Conservation (phyloP, 2,113 vertebrate genomes). For the Corythaixoides concolor region DNA sequence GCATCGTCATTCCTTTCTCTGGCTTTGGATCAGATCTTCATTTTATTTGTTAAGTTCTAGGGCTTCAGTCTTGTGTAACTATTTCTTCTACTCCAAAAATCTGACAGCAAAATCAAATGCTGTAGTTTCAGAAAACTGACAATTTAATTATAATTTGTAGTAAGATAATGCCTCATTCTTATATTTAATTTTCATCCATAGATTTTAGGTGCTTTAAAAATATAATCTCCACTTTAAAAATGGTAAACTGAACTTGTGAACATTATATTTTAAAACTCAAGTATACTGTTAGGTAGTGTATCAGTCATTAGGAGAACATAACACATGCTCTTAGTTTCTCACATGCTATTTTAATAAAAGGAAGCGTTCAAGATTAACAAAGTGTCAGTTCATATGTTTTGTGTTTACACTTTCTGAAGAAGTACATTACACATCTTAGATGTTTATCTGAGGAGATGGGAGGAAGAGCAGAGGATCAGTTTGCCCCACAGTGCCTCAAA, state of each 20-base stretch:
- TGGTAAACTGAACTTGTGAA: neutral
- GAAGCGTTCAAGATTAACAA: neutral
- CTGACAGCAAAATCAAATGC: neutral
- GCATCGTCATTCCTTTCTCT: neutral
- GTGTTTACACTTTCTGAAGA: neutral
- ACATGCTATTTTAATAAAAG: neutral
- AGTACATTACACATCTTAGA: neutral
- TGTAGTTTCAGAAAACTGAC: neutral
- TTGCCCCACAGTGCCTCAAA: neutral
- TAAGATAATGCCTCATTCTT: neutral
- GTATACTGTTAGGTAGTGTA: neutral
- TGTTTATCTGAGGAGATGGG: neutral
- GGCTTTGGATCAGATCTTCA: neutral
- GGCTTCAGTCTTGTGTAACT: neutral
- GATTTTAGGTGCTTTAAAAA: neutral
- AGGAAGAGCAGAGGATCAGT: neutral
- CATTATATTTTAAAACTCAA: neutral
- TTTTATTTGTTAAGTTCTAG: neutral
- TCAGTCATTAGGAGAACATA: slow-evolving; percentile 29
- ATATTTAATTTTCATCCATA: neutral
- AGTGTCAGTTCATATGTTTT: neutral
- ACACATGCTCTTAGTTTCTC: slow-evolving; percentile 13
- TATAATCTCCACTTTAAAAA: neutral
- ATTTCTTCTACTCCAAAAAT: neutral
- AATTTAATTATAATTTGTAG: neutral